Percentiles rank a stretch among this genome's conserved stretches.
phyloP scores from a whole-genome alignment of 2,888 invertebrate species.

The Aspidiotus destructor region DNA sequence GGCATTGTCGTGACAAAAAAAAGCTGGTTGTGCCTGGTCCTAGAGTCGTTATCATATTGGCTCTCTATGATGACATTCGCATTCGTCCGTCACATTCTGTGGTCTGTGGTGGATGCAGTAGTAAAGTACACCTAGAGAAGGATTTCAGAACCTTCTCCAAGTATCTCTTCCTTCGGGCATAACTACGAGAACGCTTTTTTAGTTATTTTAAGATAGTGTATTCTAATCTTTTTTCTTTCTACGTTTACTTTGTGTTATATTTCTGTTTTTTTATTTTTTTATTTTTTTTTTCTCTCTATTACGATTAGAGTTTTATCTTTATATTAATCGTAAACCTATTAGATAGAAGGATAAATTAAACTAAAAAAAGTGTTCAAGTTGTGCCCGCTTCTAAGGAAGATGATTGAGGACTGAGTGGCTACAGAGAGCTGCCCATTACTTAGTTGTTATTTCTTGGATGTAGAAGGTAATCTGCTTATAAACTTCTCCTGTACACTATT shows the following conservation, averaged over 20 bases:
- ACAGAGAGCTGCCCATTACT: conserved; percentile 22
- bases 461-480: conserved; percentile 28
- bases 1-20: conserved; percentile 33
- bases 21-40: conserved; percentile 31
- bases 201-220: not conserved
- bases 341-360: too few species aligned
- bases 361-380: conserved; percentile 13
- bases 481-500: conserved; percentile 25
- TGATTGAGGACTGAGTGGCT: conserved; percentile 28
- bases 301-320: not conserved
- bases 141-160: conserved; percentile 26
- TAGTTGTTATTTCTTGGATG: conserved; percentile 28
- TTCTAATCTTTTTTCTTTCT: not conserved
- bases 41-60: conserved; percentile 30
- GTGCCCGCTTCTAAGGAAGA: conserved; percentile 26
- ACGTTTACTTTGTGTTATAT: not conserved
- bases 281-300: not conserved
- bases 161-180: conserved; percentile 14
- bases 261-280: conserved; percentile 1
- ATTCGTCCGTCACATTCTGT: conserved; percentile 20
- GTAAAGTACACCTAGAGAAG: conserved; percentile 22
- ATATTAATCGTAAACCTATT: not conserved
- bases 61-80: conserved; percentile 26
- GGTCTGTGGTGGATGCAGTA: conserved; percentile 29
- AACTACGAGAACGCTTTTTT: conserved; percentile 15